These are phyloP conservation scores for Epinephelus moara DNA, from an alignment of 2,113 vertebrate species.

Conservation along the genomic window DNA sequence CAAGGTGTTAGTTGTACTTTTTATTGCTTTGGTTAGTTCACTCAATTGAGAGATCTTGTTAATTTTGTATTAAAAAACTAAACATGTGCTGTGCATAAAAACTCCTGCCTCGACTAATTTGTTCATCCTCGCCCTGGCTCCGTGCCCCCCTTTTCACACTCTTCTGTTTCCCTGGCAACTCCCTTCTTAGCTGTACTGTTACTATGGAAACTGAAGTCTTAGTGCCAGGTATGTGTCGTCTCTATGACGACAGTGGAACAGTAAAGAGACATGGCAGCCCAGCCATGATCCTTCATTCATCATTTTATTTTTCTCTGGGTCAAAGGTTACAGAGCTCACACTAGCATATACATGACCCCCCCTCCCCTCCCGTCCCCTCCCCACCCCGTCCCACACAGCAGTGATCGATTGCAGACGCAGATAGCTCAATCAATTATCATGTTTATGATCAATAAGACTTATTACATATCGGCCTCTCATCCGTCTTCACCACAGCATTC, in stretches of 20 bases:
- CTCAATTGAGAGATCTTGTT: conserved; percentile 85
- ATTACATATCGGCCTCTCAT: conserved; percentile 36
- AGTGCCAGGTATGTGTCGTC: conserved; percentile 70
- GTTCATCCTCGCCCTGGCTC: conserved; percentile 58
- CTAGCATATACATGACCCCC: conserved; percentile 53
- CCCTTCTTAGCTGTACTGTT: conserved; percentile 77
- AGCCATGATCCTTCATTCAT: conserved; percentile 63
- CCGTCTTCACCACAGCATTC: conserved; percentile 26
- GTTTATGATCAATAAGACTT: conserved; percentile 53
- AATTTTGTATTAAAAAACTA: conserved; percentile 88
- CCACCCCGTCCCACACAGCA: conserved; percentile 16
- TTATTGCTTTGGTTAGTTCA: conserved; percentile 87
- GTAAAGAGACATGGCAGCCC: conserved; percentile 50
- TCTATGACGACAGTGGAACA: conserved; percentile 60
- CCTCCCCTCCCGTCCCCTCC: neutral
- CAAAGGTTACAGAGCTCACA: conserved; percentile 73
- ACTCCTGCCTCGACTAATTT: conserved; percentile 71
- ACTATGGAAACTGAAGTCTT: conserved; percentile 78
- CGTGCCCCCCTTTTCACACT: conserved; percentile 39
- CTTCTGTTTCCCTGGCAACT: conserved; percentile 79
- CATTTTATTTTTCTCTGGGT: conserved; percentile 77
- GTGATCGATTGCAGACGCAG: conserved; percentile 41
- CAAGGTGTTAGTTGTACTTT: conserved; percentile 88
- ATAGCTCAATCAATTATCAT: conserved; percentile 31
- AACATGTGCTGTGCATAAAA: conserved; percentile 86